Evolutionary conservation across 2,888 invertebrate species (phyloP), one percentile per base, ranked within the genome.

Genomic region (Aquatica leii): DNA sequence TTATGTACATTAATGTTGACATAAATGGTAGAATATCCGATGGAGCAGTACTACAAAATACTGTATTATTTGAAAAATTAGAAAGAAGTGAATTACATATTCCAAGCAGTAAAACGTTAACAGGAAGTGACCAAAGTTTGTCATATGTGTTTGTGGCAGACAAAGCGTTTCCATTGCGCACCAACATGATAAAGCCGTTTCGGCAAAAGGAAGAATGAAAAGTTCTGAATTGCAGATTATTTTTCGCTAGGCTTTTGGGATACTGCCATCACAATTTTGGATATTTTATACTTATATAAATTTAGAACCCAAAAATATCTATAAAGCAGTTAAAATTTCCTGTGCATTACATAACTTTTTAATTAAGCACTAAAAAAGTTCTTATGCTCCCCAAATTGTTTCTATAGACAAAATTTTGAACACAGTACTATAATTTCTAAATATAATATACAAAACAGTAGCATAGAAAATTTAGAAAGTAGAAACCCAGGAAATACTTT

Each of bases 401-500:
- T 62, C 41, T 55, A 65, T 57, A 58, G 37, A 31, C 59, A 66
- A 65, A 63, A 66, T 59, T 24, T 61, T 31, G 48, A 56, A 18
- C 14, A 49, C 34, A 40, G 60, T 12, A 56, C 52, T 34, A 50
- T 50, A 21, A 34, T 49, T 41, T 43, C 35, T 58, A 60, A 62
- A n/a, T 66, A 59, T 34, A 59, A 56, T 53, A 34, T 63, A 41
- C 20, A 20, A 52, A 48, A 57, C 31, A 51, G 56, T 46, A 62
- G 54, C 49, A 52, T 67, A 50, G 43, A 50, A 51, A 55, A 58
- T 54, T 62, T 67, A 59, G 52, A 66, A 17, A 49, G 46, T 40
- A 52, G 48, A 48, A 65, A 66, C 52, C 61, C 31, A 48, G 55
- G 67, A 65, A 66, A 67, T 59, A 62, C 52, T 50, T 43, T 49